A percentile compares a stretch with the other conserved stretches of the same genome.
Evolutionary conservation across 1,140 invertebrate species (phyloP).

Genomic region (Helicoverpa zea): DNA sequence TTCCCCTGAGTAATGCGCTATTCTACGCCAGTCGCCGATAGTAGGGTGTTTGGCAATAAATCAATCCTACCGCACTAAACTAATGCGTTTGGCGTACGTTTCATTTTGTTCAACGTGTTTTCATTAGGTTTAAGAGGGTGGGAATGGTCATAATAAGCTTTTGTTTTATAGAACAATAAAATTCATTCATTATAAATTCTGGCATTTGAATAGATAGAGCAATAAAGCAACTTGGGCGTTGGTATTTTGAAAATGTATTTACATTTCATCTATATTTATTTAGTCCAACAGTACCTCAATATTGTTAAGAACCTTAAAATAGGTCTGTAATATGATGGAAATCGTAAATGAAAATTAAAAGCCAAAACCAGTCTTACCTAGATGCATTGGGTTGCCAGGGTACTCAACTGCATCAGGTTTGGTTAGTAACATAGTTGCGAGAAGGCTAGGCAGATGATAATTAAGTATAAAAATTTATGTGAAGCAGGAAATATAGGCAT

Average conservation of each 20-base stretch:
- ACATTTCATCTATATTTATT: not conserved
- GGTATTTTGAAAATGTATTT: not conserved
- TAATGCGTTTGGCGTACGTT: slow-evolving; percentile 45
- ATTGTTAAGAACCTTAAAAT: too few species aligned
- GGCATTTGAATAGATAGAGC: slow-evolving; percentile 22
- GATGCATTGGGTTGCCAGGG: too few species aligned
- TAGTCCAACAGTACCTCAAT: not conserved
- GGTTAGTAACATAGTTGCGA: too few species aligned
- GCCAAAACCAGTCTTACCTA: too few species aligned
- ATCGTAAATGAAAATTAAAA: too few species aligned
- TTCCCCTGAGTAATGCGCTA: slow-evolving; percentile 42
- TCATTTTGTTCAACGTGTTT: slow-evolving; percentile 42
- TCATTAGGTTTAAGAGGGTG: slow-evolving; percentile 33
- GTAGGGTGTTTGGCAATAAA: slow-evolving; percentile 41
- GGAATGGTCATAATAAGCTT: slow-evolving; percentile 11
- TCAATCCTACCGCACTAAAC: slow-evolving; percentile 47
- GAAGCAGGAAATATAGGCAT: too few species aligned
- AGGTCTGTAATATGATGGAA: too few species aligned
- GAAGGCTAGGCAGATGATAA: too few species aligned
- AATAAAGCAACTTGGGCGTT: not conserved
- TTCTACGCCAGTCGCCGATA: slow-evolving; percentile 18
- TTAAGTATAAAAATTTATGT: too few species aligned
- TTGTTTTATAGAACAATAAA: slow-evolving; percentile 14
- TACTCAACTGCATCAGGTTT: too few species aligned
- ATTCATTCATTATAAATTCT: slow-evolving; percentile 20